Base-by-base conservation (phyloP, 2,113 vertebrate species). In the Spheniscus mendiculus region DNA sequence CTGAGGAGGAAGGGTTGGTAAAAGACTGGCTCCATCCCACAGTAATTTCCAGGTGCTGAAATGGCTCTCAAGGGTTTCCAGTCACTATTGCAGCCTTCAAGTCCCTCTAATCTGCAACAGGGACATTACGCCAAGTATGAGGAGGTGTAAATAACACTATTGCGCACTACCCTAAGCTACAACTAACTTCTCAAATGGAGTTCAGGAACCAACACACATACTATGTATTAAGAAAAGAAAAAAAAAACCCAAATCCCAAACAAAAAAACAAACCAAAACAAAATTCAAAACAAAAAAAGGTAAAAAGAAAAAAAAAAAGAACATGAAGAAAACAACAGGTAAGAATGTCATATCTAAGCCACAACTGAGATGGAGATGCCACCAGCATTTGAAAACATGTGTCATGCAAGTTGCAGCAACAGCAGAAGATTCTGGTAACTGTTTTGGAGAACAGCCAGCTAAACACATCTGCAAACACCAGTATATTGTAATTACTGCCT, bases 61-160 rank as follows among this genome's bases (percentile, higher is more conserved):
- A 80, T 13, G 27, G 45, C 34, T 82, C 40, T 82, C 18, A 32
- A 67, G 15, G 20, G 23, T 50, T 77, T 92, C 47, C 65, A 86
- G 44, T 44, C 42, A 70, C 25, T 69, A 58, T 15, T 36, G 42
- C 34, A 66, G 56, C 23, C 63, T 71, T 67, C 47, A 44, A 18
- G 32, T 55, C 29, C 19, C 27, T 65, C 52, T 47, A 69, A 70
- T 36, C 29, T 0, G 2, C 55, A 69, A 47, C 25, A 53, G 44
- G n/a, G 22, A 53, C 16, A 27, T 59, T 30, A 49, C 0, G 1
- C 10, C 0, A 4, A 59, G 15, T 45, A 63, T 0, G 4, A 47
- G 34, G 22, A 70, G 16, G 19, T 38, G 21, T 29, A 58, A 84
- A 40, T 21, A 34, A 65, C 4, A 5, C 32, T 38, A 15, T 17